Evolutionary conservation across 1,140 invertebrate genomes (phyloP), one percentile per base, ranked within the genome.

Genomic region (Lordiphosa collinella): DNA sequence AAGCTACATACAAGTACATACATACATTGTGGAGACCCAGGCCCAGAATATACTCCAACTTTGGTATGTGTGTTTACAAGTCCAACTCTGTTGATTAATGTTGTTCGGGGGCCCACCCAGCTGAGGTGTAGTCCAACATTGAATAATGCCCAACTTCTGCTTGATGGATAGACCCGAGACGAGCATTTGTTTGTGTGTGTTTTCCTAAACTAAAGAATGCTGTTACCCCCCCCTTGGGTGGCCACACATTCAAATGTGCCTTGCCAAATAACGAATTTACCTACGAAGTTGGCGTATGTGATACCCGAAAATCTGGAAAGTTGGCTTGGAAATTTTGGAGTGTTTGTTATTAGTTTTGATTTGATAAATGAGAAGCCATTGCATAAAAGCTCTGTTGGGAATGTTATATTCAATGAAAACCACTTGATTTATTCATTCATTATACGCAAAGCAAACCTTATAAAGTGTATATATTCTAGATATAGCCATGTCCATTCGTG

Each of bases 1-100:
- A 29, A 50, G 49, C 40, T 53, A 6, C 43, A 12, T 31, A 53
- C 38, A 47, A 11, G 10, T 18, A n/a, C 52, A n/a, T n/a, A n/a
- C n/a, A n/a, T n/a, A n/a, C n/a, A n/a, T n/a, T n/a, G n/a, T n/a
- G n/a, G 18, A 22, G 18, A 22, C 9, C 53, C 18, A 37, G 43
- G 5, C 14, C 29, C 29, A 35, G 12, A 57, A 34, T 31, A 35
- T 14, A 7, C 38, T 32, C 18, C 25, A 31, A 16, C 34, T 29
- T 12, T 14, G 29, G 32, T 38, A 35, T 43, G 4, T 35, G 9
- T 46, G 40, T 29, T 66, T 60, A 69, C 64, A 53, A 66, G 72
- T 67, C 67, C 57, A 62, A 71, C 50, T 76, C 51, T 67, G 54
- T 63, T 78, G 67, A 78, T 78, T 78, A 78, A 78, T 78, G 67